These are phyloP conservation scores for Mycalesis mineus DNA, from an alignment of 2,888 invertebrate species.

Conservation along the genomic window DNA sequence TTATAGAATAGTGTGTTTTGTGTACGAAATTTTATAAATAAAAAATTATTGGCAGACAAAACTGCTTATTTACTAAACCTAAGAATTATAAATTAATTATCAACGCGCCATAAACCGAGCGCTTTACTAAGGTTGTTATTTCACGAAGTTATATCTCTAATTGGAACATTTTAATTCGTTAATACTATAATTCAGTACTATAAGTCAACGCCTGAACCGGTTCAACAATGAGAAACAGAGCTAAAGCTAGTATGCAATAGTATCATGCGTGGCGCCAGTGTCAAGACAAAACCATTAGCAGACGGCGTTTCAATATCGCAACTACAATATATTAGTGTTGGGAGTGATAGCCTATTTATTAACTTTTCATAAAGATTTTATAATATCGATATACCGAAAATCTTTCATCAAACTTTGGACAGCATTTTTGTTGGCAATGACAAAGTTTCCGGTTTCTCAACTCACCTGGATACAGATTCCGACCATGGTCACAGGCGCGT, in stretches of 20 bases:
- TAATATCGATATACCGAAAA: background rate
- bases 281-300: constrained; percentile 51
- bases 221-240: constrained; percentile 10
- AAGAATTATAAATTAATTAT: background rate
- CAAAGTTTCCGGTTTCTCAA: no score
- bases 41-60: no score
- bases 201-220: background rate
- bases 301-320: constrained; percentile 39
- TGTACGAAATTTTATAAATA: no score
- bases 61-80: background rate
- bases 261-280: constrained; percentile 42
- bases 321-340: constrained; percentile 39
- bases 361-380: background rate
- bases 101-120: background rate
- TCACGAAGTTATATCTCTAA: background rate
- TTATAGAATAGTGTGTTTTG: no score
- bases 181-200: constrained; percentile 1
- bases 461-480: no score
- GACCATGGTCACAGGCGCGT: no score
- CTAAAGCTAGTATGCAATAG: constrained; percentile 8
- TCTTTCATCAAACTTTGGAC: no score
- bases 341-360: constrained; percentile 28
- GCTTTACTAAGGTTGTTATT: background rate
- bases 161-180: background rate
- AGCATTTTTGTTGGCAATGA: no score